Base-by-base conservation (phyloP, 2,797 vertebrate genomes). In the Eutrigla gurnardus region DNA sequence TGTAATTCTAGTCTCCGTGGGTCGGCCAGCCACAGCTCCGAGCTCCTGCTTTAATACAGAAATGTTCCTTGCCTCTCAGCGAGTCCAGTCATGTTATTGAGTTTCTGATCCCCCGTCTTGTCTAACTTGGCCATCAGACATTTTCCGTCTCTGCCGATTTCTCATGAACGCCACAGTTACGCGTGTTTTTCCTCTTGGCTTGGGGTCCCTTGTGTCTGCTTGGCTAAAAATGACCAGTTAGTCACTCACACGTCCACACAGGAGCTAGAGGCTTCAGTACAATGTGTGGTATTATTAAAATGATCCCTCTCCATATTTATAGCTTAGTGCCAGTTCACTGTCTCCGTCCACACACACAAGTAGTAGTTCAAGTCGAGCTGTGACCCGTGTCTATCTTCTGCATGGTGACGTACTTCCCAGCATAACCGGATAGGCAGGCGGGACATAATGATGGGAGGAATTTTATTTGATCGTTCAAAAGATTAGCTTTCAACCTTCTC, bases 21-120 rank as follows among this genome's bases (percentile, higher is more conserved):
- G 78, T 88, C 71, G 55, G 90, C 75, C 84, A 73, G 65, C 14
- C 94, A 92, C 93, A 94, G 85, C 93, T 94, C 86, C 83, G 84
- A 52, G 71, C 85, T 94, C 93, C 88, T 87, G 91, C 94, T 93
- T 90, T 87, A 85, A 66, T 70, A 65, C 59, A 85, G 87, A 90
- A 93, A 86, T 49, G 75, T 90, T 15, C 86, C 82, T 73, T 63
- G 45, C 64, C 46, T 72, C 77, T 61, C 84, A 80, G 75, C 63
- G n/a, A 88, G 81, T 85, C 78, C 61, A 62, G 83, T 87, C 75
- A 36, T 71, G 86, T 91, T 78, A 85, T 85, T 90, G 89, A 61
- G 8, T 55, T 66, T 73, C 81, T 75, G 81, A 60, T 84, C 79
- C 82, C 59, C 57, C 36, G 50, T 63, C 70, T 70, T 54, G 75